Percentiles rank a stretch among this genome's conserved stretches.
phyloP scores from a whole-genome alignment of 1,140 invertebrate genomes.

The Drosophila bocqueti region DNA sequence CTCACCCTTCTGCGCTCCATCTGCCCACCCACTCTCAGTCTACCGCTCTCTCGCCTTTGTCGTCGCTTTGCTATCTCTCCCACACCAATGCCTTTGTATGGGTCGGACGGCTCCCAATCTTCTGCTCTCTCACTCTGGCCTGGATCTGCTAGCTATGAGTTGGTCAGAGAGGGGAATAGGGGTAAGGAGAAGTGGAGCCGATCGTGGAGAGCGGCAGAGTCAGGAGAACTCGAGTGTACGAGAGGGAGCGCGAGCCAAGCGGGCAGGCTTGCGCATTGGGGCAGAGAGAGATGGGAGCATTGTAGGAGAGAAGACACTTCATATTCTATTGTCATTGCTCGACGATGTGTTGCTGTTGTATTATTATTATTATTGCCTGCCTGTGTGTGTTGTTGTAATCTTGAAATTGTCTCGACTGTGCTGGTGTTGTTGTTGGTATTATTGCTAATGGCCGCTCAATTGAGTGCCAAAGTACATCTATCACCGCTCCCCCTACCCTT shows the following conservation, averaged over 20 bases:
- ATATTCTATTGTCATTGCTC: constrained; percentile 75
- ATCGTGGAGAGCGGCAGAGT: constrained; percentile 17
- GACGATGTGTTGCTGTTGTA: constrained; percentile 22
- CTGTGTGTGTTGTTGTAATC: constrained; percentile 70
- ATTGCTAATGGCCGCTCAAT: constrained; percentile 80
- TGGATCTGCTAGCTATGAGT: constrained; percentile 1
- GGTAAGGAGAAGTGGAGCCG: constrained; percentile 1
- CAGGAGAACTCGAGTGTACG: neutral
- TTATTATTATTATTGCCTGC: constrained; percentile 43
- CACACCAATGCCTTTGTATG: constrained; percentile 25
- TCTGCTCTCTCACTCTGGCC: constrained; percentile 32
- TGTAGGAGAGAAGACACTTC: constrained; percentile 55
- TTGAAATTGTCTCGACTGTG: constrained; percentile 75
- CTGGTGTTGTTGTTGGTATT: constrained; percentile 59
- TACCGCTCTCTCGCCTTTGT: constrained; percentile 39
- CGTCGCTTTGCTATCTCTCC: constrained; percentile 38
- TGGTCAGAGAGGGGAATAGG: neutral
- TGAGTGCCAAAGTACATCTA: constrained; percentile 78
- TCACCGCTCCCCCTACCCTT: constrained; percentile 2
- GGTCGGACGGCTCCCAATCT: constrained; percentile 38
- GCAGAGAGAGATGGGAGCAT: constrained; percentile 9
- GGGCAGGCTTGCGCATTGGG: constrained; percentile 22
- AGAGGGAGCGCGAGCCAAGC: constrained; percentile 17
- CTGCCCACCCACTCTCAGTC: constrained; percentile 9
- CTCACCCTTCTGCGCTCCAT: constrained; percentile 1